Conservation (phyloP, 2,113 vertebrate genomes). For the Chaetura pelagica region DNA sequence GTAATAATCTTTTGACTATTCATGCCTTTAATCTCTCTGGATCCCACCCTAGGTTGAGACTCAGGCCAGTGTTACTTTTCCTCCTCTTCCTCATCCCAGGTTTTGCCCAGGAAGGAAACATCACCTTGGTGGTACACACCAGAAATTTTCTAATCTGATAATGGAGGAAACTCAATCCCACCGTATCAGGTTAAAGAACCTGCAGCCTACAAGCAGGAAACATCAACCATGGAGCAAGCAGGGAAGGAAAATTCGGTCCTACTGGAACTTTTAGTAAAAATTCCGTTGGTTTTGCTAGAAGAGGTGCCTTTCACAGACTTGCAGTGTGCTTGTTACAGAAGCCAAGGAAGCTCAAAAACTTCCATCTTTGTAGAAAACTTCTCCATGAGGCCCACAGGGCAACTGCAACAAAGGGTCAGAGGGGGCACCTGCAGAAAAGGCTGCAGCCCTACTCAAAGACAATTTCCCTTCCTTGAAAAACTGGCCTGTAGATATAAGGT, state of each 20-base stretch:
- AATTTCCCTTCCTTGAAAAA: not conserved
- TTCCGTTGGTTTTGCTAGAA: not conserved
- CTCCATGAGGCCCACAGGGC: not conserved
- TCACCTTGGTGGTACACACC: not conserved
- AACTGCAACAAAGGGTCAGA: not conserved
- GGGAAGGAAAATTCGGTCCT: not conserved
- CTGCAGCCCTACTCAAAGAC: not conserved
- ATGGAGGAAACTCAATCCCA: not conserved
- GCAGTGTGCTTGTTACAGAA: not conserved
- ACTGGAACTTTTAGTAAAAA: not conserved
- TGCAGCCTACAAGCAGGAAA: not conserved
- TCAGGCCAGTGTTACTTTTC: not conserved
- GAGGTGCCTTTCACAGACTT: not conserved
- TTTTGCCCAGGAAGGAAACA: not conserved
- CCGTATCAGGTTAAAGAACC: accelerated
- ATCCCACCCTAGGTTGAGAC: not conserved
- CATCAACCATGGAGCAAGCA: accelerated
- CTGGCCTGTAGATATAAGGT: not conserved
- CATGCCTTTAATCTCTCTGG: not conserved
- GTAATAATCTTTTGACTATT: not conserved
- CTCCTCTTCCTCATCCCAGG: not conserved
- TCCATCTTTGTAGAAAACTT: not conserved
- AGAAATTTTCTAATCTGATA: not conserved
- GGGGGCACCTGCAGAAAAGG: not conserved
- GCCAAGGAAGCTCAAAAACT: not conserved